phyloP scores from a whole-genome alignment of 2,113 vertebrate species.

The Petromus typicus region DNA sequence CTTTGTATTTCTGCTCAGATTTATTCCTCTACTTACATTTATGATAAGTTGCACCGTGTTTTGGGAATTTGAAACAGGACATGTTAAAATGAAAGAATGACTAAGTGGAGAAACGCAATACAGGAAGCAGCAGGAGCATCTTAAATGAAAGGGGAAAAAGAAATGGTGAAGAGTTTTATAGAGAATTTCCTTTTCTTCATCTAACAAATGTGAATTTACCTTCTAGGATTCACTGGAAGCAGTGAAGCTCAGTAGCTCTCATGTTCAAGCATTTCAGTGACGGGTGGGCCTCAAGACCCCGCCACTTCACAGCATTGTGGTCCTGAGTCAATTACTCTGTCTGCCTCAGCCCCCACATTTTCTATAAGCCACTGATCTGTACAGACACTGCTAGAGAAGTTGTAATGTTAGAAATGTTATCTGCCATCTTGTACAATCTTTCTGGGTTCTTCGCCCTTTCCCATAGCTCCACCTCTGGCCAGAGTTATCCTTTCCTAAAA shows the following conservation, averaged over 20 bases:
- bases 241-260: background rate
- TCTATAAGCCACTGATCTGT: background rate
- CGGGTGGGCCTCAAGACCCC: background rate
- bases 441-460: no score
- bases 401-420: no score
- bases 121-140: conserved; percentile 50
- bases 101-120: background rate
- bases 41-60: conserved; percentile 56
- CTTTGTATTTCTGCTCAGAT: conserved; percentile 25
- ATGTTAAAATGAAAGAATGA: conserved; percentile 42
- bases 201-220: conserved; percentile 35
- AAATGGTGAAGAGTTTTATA: conserved; percentile 30
- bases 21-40: conserved; percentile 33
- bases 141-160: conserved; percentile 38
- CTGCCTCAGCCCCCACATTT: background rate
- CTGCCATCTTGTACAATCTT: no score
- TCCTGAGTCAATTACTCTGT: background rate
- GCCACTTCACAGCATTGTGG: background rate
- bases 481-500: no score
- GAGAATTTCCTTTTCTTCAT: conserved; percentile 55
- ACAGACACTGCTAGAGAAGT: background rate
- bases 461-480: no score
- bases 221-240: background rate
- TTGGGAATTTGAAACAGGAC: conserved; percentile 29
- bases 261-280: background rate